phyloP scores from a whole-genome alignment of 1,140 invertebrate species.

The Magallana gigas region DNA sequence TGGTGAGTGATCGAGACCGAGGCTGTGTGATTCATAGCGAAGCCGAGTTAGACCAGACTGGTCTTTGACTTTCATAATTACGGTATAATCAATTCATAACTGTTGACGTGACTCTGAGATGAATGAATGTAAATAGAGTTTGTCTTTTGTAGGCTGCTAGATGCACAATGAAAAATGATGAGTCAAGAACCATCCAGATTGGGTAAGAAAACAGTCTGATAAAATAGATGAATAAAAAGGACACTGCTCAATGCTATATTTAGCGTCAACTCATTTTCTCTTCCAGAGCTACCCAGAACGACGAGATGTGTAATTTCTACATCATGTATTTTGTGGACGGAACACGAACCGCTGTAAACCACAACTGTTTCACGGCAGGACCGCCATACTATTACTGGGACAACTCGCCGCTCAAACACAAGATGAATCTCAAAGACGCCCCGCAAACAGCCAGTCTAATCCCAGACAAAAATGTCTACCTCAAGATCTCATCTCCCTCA shows the following conservation, averaged over 20 bases:
- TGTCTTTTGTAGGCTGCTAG: slow-evolving; percentile 71
- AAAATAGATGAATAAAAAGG: neutral
- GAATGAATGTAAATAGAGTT: no score
- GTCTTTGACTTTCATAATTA: no score
- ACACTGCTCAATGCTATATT: no score
- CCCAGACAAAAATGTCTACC: slow-evolving; percentile 52
- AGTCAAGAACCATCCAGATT: neutral
- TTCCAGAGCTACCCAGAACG: slow-evolving; percentile 74
- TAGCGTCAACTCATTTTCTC: neutral
- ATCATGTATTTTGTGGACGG: slow-evolving; percentile 76
- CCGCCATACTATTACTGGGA: slow-evolving; percentile 72
- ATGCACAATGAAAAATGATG: slow-evolving; percentile 74
- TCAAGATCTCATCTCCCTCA: slow-evolving; percentile 4
- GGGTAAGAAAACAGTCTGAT: neutral
- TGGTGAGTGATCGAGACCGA: slow-evolving; percentile 60
- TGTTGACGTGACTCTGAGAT: no score
- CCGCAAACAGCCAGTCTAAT: slow-evolving; percentile 66
- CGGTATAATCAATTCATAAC: no score
- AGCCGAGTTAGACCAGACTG: no score
- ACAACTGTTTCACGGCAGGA: slow-evolving; percentile 67
- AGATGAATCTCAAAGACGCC: slow-evolving; percentile 60
- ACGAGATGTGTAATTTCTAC: slow-evolving; percentile 80
- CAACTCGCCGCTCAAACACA: slow-evolving; percentile 50
- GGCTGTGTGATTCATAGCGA: no score
- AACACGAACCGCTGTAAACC: slow-evolving; percentile 48